phyloP scores from a whole-genome alignment of 1,140 invertebrate species.

The Drosophila subpulchrella region DNA sequence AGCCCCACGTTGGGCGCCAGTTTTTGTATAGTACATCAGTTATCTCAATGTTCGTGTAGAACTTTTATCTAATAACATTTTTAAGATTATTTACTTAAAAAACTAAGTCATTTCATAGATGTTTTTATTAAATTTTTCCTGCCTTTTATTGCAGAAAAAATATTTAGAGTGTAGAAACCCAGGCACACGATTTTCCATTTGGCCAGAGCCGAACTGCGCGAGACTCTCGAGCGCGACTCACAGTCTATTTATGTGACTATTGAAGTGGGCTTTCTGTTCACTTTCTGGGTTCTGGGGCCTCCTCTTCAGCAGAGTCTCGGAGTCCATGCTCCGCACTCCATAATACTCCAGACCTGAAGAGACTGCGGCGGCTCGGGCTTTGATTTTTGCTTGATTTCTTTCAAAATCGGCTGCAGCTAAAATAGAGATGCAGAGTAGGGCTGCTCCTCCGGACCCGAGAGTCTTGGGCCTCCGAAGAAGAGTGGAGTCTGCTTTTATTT shows the following conservation, averaged over 20 bases:
- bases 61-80: not conserved
- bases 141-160: not conserved
- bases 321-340: slow-evolving; percentile 37
- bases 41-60: not conserved
- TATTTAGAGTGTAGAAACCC: slow-evolving; percentile 23
- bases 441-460: slow-evolving; percentile 3
- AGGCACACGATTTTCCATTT: slow-evolving; percentile 72
- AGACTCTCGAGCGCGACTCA: slow-evolving; percentile 70
- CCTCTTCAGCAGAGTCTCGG: slow-evolving; percentile 38
- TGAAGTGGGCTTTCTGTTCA: slow-evolving; percentile 68
- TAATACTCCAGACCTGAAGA: slow-evolving; percentile 44
- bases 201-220: slow-evolving; percentile 36
- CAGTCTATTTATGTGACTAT: slow-evolving; percentile 81
- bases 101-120: too few relatives aligned
- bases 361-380: slow-evolving; percentile 68
- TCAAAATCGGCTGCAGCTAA: slow-evolving; percentile 72
- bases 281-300: slow-evolving; percentile 13
- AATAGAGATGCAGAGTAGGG: slow-evolving; percentile 75
- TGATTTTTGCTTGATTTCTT: slow-evolving; percentile 84
- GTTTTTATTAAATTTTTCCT: not conserved
- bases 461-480: slow-evolving; percentile 22
- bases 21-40: not conserved
- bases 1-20: not conserved
- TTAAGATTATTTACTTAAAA: not conserved
- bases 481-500: slow-evolving; percentile 22